Evolutionary conservation across 2,113 vertebrate species (phyloP).

Genomic region (Notiomystis cincta): DNA sequence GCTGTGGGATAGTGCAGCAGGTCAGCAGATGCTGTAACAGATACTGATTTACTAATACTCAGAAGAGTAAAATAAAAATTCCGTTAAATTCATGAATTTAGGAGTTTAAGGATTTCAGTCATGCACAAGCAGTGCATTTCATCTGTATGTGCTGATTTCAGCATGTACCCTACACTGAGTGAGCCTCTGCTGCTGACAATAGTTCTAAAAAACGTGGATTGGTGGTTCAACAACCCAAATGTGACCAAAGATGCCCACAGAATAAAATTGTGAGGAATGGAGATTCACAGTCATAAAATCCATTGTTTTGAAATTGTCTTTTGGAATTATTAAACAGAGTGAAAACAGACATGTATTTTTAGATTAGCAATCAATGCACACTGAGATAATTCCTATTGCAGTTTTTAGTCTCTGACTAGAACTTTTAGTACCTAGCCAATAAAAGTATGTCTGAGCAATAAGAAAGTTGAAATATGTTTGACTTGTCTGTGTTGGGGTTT

Average conservation of each 20-base stretch:
- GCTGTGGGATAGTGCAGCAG: background rate
- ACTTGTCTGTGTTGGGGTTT: background rate
- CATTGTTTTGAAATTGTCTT: background rate
- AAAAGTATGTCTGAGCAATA: background rate
- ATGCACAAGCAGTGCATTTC: background rate
- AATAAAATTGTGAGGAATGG: background rate
- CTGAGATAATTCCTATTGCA: background rate
- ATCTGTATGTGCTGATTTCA: background rate
- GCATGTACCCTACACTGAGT: background rate
- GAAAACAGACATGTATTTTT: background rate
- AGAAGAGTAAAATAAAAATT: background rate
- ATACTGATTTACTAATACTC: background rate
- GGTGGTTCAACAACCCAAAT: background rate
- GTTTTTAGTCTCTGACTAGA: background rate
- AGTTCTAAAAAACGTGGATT: background rate
- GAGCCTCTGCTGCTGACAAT: background rate
- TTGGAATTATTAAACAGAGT: background rate
- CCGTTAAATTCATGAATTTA: background rate
- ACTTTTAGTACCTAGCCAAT: background rate
- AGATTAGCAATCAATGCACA: background rate
- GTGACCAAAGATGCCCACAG: background rate
- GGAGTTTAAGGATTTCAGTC: background rate
- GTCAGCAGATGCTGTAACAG: conserved; percentile 7
- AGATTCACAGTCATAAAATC: background rate
- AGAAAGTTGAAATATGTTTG: background rate